Conservation (phyloP, 2,113 vertebrate genomes). For the Deroptyus accipitrinus region DNA sequence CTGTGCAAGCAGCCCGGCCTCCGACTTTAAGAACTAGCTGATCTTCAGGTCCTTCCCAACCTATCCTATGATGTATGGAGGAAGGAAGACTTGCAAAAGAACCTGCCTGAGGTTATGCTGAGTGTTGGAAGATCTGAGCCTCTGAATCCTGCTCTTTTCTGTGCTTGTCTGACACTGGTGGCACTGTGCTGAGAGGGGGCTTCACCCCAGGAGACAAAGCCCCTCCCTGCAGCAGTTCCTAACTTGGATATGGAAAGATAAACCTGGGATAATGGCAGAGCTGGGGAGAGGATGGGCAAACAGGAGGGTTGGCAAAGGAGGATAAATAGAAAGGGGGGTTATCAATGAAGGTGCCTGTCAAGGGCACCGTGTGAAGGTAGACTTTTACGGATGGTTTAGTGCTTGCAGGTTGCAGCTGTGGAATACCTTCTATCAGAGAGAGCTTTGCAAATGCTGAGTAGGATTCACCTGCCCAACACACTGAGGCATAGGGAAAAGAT, state of each 20-base stretch:
- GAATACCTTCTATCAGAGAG: not conserved
- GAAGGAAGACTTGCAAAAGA: not conserved
- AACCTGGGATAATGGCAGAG: not conserved
- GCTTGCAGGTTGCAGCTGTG: not conserved
- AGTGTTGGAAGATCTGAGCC: not conserved
- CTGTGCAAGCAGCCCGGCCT: not conserved
- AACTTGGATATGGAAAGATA: not conserved
- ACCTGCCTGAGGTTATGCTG: not conserved
- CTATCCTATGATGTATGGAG: not conserved
- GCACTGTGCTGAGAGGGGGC: not conserved
- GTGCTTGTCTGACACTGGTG: not conserved
- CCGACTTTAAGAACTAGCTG: not conserved
- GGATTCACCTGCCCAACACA: not conserved
- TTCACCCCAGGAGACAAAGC: not conserved
- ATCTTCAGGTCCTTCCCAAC: not conserved
- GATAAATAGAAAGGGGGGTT: not conserved
- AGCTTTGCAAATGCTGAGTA: not conserved
- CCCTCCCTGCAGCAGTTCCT: not conserved
- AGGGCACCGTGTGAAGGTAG: accelerated
- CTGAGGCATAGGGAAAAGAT: not conserved
- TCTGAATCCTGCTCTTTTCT: not conserved
- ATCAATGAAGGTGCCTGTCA: not conserved
- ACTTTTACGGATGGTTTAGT: not conserved
- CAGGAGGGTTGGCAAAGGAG: not conserved
- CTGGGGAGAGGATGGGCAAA: not conserved